Percentiles rank a stretch among this genome's conserved stretches.
Evolutionary conservation across 2,797 vertebrate genomes (phyloP).

Genomic region (Crax fasciolata): DNA sequence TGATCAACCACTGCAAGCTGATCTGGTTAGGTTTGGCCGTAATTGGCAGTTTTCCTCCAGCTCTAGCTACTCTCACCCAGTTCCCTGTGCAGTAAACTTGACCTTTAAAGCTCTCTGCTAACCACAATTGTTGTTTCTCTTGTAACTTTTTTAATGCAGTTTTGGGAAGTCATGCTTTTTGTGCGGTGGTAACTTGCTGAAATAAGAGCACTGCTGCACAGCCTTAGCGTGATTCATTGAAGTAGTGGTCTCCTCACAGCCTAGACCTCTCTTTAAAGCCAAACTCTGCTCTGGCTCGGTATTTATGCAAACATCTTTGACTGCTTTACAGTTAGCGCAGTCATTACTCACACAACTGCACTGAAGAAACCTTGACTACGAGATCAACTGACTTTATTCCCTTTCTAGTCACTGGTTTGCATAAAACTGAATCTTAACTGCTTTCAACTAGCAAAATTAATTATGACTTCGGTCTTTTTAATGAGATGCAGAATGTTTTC

Average conservation of each 20-base stretch:
- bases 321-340: slow-evolving; percentile 53
- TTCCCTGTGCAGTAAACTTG: slow-evolving; percentile 30
- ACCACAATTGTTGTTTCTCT: slow-evolving; percentile 17
- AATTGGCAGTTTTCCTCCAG: slow-evolving; percentile 2
- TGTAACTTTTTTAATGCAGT: not conserved
- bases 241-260: slow-evolving; percentile 60
- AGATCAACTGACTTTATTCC: not conserved
- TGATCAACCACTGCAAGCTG: not conserved
- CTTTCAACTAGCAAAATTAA: slow-evolving; percentile 52
- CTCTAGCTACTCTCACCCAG: slow-evolving; percentile 47
- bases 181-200: slow-evolving; percentile 7
- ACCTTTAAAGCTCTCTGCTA: slow-evolving; percentile 58
- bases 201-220: slow-evolving; percentile 42
- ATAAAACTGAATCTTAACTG: slow-evolving; percentile 18
- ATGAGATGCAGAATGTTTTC: slow-evolving; percentile 59
- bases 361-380: slow-evolving; percentile 27
- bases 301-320: slow-evolving; percentile 66
- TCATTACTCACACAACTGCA: slow-evolving; percentile 36
- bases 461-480: slow-evolving; percentile 42
- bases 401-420: slow-evolving; percentile 11
- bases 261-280: slow-evolving; percentile 54
- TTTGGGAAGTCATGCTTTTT: slow-evolving; percentile 6
- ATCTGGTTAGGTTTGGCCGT: not conserved
- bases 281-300: slow-evolving; percentile 51
- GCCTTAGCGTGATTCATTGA: slow-evolving; percentile 39